Percentiles rank a stretch among this genome's conserved stretches.
phyloP scores from a whole-genome alignment of 1,140 invertebrate species.

The Solen grandis region DNA sequence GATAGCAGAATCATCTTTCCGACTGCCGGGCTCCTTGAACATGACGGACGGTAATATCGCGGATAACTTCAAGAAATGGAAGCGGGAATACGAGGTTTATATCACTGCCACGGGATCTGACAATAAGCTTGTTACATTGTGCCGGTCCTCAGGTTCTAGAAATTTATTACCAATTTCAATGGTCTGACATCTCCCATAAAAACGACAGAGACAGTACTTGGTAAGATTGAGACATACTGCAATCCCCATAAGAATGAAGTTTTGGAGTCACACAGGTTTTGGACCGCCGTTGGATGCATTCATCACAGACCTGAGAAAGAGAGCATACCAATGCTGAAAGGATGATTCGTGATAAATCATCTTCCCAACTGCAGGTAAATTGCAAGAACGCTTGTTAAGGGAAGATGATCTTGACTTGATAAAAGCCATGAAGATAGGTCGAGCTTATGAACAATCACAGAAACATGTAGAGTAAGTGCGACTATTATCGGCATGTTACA shows the following conservation, averaged over 20 bases:
- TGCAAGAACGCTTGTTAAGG: background rate
- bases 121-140: too few relatives aligned
- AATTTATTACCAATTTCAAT: background rate
- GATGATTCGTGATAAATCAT: slow-evolving; percentile 4
- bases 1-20: too few relatives aligned
- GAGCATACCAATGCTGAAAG: background rate
- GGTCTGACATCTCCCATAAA: background rate
- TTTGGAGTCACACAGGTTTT: too few relatives aligned
- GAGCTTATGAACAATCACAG: slow-evolving; percentile 1
- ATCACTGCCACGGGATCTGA: too few relatives aligned
- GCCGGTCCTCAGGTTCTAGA: background rate
- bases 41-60: too few relatives aligned
- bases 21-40: too few relatives aligned
- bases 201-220: background rate
- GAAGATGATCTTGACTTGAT: background rate
- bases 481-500: too few relatives aligned
- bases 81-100: too few relatives aligned
- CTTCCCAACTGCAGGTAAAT: background rate
- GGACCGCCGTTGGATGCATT: background rate
- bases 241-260: slow-evolving; percentile 1
- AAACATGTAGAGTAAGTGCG: too few relatives aligned
- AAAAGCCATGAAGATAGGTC: slow-evolving; percentile 1
- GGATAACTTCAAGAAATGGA: too few relatives aligned
- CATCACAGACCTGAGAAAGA: background rate
- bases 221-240: background rate